Base-by-base conservation (phyloP, 2,888 invertebrate species). In the Pristionchus arcanus region DNA sequence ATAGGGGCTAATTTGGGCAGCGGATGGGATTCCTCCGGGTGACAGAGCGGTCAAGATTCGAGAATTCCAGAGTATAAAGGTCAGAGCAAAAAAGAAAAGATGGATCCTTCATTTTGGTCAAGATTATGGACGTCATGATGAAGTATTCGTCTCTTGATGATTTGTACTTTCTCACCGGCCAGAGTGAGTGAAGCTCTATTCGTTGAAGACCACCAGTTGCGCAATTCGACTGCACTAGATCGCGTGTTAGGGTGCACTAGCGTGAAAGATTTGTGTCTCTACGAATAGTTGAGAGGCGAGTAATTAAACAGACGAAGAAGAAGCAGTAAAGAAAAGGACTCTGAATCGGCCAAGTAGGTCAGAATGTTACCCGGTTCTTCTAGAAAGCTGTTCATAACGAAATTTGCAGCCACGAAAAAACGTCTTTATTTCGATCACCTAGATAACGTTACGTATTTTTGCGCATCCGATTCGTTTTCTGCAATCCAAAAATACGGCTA, bases 191-290 rank as follows among this genome's bases (percentile, higher is more conserved):
- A 0, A 2, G 63, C 25, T 21, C 25, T 25, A n/a, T 2, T 11
- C n/a, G n/a, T 21, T 15, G 68, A 71, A 34, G 34, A 34, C 68
- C 34, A 71, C 68, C 28, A 31, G 31, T 71, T 71, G 68, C 31
- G 34, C 68, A 66, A 66, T n/a, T 66, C 25, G 4, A 66, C 28
- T n/a, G 66, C 66, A 59, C 59, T 66, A 19, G 28, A 71, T 74
- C 74, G 74, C 74, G 74, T 74, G 74, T 25, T 31, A 19, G 31
- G 21, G 74, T 74, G 68, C 68, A 21, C 63, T n/a, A 63, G 63
- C 63, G 74, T 37, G 74, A 74, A 74, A 74, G 37, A 37, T 34
- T 31, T 49, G 42, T 49, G 37, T 11, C 37, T 16, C n/a, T 2
- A 13, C 0, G 74, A 37, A 74, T 74, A 21, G 74, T 34, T 34